phyloP scores from a whole-genome alignment of 2,797 vertebrate species.

The Iguana delicatissima region DNA sequence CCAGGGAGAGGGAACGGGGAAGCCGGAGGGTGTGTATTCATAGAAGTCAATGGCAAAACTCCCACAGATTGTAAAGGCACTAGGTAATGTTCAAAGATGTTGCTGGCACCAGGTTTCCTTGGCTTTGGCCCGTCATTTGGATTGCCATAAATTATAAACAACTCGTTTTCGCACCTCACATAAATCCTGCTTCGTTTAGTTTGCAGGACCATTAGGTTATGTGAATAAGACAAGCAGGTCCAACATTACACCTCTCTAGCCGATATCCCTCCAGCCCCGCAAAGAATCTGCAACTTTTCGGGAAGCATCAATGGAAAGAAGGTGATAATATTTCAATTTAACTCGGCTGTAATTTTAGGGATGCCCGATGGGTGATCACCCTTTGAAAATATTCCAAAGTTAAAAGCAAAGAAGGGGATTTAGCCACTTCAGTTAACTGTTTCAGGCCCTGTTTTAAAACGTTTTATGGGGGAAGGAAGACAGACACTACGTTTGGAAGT shows the following conservation, averaged over 20 bases:
- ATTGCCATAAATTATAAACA: slow-evolving; percentile 95
- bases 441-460: not conserved
- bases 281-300: not conserved
- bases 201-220: not conserved
- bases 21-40: not conserved
- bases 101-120: slow-evolving; percentile 63
- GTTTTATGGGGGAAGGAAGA: not conserved
- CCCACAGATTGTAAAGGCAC: not conserved
- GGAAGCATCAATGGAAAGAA: not conserved
- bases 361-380: not conserved
- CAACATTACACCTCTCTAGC: slow-evolving; percentile 38
- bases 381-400: not conserved
- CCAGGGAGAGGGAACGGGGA: not conserved
- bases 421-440: not conserved
- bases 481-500: not conserved
- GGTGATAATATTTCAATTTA: not conserved
- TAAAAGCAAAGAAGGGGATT: not conserved
- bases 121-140: slow-evolving; percentile 83
- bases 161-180: slow-evolving; percentile 86
- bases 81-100: slow-evolving; percentile 24
- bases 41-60: not conserved
- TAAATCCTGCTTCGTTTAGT: slow-evolving; percentile 85
- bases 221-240: slow-evolving; percentile 28
- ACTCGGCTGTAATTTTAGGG: not conserved
- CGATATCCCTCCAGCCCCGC: not conserved